phyloP scores from a whole-genome alignment of 2,113 vertebrate species.

The Ptychochromis oligacanthus region DNA sequence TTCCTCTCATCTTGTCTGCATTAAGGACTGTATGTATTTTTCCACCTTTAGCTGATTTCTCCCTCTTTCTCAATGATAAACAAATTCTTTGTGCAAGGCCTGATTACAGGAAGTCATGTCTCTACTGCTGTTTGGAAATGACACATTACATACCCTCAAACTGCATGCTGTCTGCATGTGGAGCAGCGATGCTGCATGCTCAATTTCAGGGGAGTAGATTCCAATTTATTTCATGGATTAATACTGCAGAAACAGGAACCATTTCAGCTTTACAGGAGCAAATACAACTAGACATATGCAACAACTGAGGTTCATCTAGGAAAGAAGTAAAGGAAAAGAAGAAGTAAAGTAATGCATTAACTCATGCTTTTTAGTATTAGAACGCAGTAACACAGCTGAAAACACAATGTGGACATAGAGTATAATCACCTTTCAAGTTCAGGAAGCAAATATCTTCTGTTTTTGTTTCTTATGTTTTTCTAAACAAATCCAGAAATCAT shows the following conservation, averaged over 20 bases:
- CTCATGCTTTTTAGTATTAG: not conserved
- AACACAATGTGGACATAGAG: not conserved
- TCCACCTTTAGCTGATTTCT: not conserved
- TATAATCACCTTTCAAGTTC: not conserved
- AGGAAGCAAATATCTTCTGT: not conserved
- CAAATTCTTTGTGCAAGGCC: not conserved
- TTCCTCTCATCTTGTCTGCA: constrained; percentile 2
- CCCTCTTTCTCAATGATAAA: not conserved
- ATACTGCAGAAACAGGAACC: not conserved
- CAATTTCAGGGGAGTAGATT: not conserved
- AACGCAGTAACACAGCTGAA: not conserved
- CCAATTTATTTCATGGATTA: not conserved
- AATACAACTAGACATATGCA: not conserved
- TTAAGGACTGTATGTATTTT: constrained; percentile 45
- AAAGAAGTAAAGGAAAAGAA: not conserved
- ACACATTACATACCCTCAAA: not conserved
- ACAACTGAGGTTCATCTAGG: not conserved
- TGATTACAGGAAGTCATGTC: constrained; percentile 25
- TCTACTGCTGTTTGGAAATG: not conserved
- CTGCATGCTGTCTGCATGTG: not conserved
- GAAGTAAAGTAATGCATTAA: not conserved
- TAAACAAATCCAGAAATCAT: not conserved
- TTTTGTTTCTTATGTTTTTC: not conserved
- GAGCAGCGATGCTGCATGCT: not conserved
- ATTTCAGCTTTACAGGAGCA: not conserved